Base-by-base conservation (phyloP, 2,888 invertebrate species). In the Eupithecia subumbrata region DNA sequence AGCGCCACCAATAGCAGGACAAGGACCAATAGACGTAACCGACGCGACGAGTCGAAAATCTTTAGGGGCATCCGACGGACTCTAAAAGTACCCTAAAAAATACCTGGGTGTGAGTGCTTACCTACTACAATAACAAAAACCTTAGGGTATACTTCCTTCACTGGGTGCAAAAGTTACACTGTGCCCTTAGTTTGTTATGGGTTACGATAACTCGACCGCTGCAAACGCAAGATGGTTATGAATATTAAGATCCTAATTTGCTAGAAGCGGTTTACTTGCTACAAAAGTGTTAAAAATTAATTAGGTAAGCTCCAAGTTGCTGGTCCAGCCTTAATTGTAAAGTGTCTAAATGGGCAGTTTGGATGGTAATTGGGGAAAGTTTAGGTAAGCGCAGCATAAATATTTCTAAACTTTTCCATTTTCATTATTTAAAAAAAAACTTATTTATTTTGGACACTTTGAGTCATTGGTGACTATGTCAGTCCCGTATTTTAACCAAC, bases 161-260 rank as follows among this genome's bases (percentile, higher is more conserved):
- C 60, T 60, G 25, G 12, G 4, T 60, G 60, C 12, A 56, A 22
- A 60, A 22, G 25, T 73, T 70, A 52, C 64, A 30, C 52, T 76
- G 63, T 76, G 69, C 73, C 79, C 22, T 69, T 78, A 85, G 88
- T 87, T 84, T 66, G 81, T 81, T 78, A 73, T 80, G 80, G 80
- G 80, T 82, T 82, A 76, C 72, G 76, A 78, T 81, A 81, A 81
- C 78, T 80, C 76, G 77, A 48, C 72, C 72, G 75, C 78, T 76
- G 73, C 56, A 75, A 67, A 71, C 71, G 74, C 76, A 80, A 81
- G 81, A 78, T 78, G 80, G 82, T 82, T 84, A 81, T 87, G 86
- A 87, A 89, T 89, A 84, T 87, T 86, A 85, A 85, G 84, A 84
- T 76, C 83, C 82, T 85, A 83, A 86, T 86, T 88, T 83, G 80